Evolutionary conservation across 1,140 invertebrate species (phyloP), one percentile per base, ranked within the genome.

Genomic region (Bombus ignitus): DNA sequence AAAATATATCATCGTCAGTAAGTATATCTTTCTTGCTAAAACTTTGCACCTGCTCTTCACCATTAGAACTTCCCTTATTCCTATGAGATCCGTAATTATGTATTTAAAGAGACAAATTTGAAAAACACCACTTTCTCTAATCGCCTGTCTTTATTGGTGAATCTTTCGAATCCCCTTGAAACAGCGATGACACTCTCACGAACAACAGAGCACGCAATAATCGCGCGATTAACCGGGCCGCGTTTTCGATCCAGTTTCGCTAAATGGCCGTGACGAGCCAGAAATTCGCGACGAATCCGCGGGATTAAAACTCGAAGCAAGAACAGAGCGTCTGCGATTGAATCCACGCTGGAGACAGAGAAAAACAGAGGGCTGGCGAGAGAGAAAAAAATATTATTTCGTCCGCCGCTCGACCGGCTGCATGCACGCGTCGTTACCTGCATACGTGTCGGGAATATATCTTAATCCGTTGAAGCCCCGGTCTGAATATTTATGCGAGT

Each of bases 381-480:
- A 39, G 57, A 62, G 32, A 74, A 75, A 62, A 74, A 35, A 47
- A 75, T 25, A 78, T 70, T 78, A 84, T 79, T 78, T 84, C 75
- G 59, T 44, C 47, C 39, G 66, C 3, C 53, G 75, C n/a, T 78
- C 74, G 74, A 79, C 44, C 82, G 75, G 68, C 75, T 47, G 65
- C 82, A 71, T 71, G 82, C 75, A 79, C 75, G 82, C 75, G 75
- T 79, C 82, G 82, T 84, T 84, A 84, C 82, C 82, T 59, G 82
- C 82, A 84, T 84, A 84, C 82, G 82, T 84, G 82, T 78, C 82
- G 82, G 15, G 82, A 84, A 84, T 84, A 84, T 79, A 84, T 84
- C 82, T 84, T 84, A 84, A 84, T 84, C 82, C 82, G 82, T 15
- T 77, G 82, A 78, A 62, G 82, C 65, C 25, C 37, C 82, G 47